Evolutionary conservation across 1,140 invertebrate genomes (phyloP).

Genomic region (Lepidurus apus): DNA sequence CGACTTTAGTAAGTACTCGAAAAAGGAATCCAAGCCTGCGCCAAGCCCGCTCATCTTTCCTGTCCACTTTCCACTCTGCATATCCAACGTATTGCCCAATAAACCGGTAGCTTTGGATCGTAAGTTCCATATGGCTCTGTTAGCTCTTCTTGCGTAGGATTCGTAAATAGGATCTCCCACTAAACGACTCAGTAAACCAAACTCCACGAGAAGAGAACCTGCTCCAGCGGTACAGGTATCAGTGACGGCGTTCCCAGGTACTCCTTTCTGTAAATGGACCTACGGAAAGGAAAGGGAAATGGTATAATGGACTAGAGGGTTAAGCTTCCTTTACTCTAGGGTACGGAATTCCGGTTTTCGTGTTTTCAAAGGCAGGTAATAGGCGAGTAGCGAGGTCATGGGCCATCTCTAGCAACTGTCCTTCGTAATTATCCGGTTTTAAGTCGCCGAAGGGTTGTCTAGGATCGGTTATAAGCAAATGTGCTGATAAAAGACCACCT

Average conservation of each 20-base stretch:
- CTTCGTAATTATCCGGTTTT: slow-evolving; percentile 52
- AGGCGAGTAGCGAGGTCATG: slow-evolving; percentile 56
- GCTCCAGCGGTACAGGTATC: slow-evolving; percentile 64
- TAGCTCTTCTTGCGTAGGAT: slow-evolving; percentile 53
- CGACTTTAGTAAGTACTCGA: slow-evolving; percentile 62
- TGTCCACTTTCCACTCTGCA: slow-evolving; percentile 60
- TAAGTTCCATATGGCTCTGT: slow-evolving; percentile 53
- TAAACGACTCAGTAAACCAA: slow-evolving; percentile 59
- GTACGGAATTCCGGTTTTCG: slow-evolving; percentile 55
- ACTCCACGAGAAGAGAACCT: slow-evolving; percentile 59
- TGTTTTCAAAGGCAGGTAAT: slow-evolving; percentile 58
- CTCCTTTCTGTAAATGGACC: slow-evolving; percentile 56
- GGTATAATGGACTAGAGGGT: background rate
- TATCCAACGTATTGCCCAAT: slow-evolving; percentile 57
- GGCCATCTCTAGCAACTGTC: slow-evolving; percentile 56
- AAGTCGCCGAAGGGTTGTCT: slow-evolving; percentile 57
- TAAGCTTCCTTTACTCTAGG: slow-evolving; percentile 49
- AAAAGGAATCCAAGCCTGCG: slow-evolving; percentile 64
- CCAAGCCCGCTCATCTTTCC: slow-evolving; percentile 57
- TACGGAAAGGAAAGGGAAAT: slow-evolving; percentile 37
- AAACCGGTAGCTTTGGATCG: slow-evolving; percentile 58
- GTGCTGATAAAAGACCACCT: slow-evolving; percentile 60
- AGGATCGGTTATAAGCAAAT: slow-evolving; percentile 59
- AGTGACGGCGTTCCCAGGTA: slow-evolving; percentile 51
- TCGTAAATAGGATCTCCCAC: slow-evolving; percentile 59